A percentile compares a stretch with the other conserved stretches of the same genome.
phyloP scores from a whole-genome alignment of 2,113 vertebrate species.

The Caretta caretta region DNA sequence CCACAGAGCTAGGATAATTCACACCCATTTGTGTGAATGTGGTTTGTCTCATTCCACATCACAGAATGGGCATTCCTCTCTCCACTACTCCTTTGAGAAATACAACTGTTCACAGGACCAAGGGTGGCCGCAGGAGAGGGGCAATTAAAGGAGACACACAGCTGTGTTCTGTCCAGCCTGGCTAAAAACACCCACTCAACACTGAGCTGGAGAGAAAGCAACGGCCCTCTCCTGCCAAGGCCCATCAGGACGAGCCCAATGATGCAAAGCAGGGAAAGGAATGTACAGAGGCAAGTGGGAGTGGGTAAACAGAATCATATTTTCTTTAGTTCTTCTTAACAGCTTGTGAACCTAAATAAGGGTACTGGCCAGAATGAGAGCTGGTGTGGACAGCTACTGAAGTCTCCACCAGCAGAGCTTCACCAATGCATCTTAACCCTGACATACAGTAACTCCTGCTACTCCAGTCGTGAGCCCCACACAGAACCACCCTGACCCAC shows the following conservation, averaged over 20 bases:
- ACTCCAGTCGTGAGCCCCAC: background rate
- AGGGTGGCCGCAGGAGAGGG: background rate
- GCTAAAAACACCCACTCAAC: background rate
- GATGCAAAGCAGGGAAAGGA: background rate
- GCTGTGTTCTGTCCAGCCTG: background rate
- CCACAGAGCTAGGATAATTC: background rate
- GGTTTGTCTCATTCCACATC: background rate
- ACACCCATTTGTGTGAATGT: background rate
- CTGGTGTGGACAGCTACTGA: background rate
- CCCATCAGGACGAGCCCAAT: background rate
- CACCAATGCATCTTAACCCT: background rate
- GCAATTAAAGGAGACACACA: background rate
- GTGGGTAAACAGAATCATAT: background rate
- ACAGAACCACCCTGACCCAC: no score
- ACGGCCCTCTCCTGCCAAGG: background rate
- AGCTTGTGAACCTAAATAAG: background rate
- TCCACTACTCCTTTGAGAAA: background rate
- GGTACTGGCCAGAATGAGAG: accelerated
- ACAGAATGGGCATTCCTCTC: background rate
- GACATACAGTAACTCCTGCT: background rate
- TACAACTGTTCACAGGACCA: background rate
- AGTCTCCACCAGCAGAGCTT: background rate
- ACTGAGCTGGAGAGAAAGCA: background rate
- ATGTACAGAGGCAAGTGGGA: background rate
- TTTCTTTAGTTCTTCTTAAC: background rate